phyloP scores from a whole-genome alignment of 2,113 vertebrate species.

The Benitochromis conjunctus region DNA sequence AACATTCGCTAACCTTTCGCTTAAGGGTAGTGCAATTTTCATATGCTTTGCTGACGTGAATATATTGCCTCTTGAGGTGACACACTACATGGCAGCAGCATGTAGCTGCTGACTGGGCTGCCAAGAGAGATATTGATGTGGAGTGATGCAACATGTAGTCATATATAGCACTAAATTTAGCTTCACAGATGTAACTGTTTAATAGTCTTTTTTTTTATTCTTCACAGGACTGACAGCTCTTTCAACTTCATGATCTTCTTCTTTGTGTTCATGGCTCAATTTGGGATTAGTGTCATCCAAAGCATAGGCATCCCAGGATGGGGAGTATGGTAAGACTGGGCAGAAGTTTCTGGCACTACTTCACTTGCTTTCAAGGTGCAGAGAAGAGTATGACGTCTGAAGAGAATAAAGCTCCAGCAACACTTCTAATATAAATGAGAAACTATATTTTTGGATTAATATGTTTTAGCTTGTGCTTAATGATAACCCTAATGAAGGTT shows the following conservation, averaged over 20 bases:
- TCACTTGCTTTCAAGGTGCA: neutral
- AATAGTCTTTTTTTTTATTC: neutral
- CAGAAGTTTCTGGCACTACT: neutral
- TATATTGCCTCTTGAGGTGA: neutral
- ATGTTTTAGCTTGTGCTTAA: neutral
- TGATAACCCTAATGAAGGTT: neutral
- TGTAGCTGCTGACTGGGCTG: neutral
- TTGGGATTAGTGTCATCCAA: conserved; percentile 95
- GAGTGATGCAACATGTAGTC: neutral
- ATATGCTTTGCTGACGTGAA: neutral
- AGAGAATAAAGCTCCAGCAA: neutral
- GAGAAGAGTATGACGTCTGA: neutral
- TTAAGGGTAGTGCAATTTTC: neutral
- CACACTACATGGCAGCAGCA: neutral
- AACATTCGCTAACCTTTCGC: neutral
- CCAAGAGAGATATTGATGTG: neutral
- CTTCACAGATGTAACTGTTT: neutral
- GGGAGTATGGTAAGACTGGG: conserved; percentile 91
- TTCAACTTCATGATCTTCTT: conserved; percentile 99
- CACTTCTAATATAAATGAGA: neutral
- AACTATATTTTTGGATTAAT: neutral
- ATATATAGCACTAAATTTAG: neutral
- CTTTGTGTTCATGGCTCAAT: conserved; percentile 96
- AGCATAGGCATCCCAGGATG: conserved; percentile 95
- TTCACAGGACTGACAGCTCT: conserved; percentile 89